Conservation (phyloP, 2,797 vertebrate genomes). For the Takifugu rubripes region DNA sequence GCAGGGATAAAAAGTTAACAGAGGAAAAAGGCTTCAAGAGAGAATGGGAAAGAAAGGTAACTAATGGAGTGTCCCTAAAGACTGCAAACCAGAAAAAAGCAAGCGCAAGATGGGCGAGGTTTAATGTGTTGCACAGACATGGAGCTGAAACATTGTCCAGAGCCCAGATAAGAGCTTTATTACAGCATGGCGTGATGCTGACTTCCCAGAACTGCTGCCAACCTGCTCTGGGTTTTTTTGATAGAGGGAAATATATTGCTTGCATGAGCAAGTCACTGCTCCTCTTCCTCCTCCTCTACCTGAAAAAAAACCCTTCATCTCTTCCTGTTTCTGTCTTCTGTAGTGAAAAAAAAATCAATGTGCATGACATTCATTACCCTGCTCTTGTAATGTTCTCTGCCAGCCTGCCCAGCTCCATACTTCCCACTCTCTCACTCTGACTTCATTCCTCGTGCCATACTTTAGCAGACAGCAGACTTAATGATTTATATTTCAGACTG, state of each 20-base stretch:
- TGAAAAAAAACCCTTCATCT: conserved; percentile 5
- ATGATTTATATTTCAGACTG: conserved; percentile 30
- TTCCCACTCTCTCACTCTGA: conserved; percentile 17
- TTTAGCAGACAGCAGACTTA: conserved; percentile 25
- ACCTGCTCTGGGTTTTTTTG: conserved; percentile 27
- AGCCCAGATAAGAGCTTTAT: conserved; percentile 34
- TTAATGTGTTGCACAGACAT: conserved; percentile 7
- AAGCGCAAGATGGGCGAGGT: conserved; percentile 17
- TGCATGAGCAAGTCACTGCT: conserved; percentile 28
- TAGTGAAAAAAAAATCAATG: conserved; percentile 56
- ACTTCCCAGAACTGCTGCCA: conserved; percentile 39
- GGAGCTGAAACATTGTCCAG: conserved; percentile 31
- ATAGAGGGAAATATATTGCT: conserved; percentile 39
- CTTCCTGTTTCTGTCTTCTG: conserved; percentile 32
- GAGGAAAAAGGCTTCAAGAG: conserved; percentile 9
- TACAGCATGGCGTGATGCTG: conserved; percentile 30
- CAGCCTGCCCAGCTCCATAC: background rate
- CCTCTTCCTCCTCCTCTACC: conserved; percentile 27
- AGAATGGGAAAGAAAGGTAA: conserved; percentile 9
- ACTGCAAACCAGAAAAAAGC: conserved; percentile 14
- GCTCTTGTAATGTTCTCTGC: conserved; percentile 8
- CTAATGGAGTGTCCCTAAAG: conserved; percentile 28
- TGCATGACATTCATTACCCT: conserved; percentile 63
- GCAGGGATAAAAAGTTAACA: conserved; percentile 8
- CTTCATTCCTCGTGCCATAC: conserved; percentile 9